Evolutionary conservation across 2,797 vertebrate genomes (phyloP).

Genomic region (Carcharodon carcharias): DNA sequence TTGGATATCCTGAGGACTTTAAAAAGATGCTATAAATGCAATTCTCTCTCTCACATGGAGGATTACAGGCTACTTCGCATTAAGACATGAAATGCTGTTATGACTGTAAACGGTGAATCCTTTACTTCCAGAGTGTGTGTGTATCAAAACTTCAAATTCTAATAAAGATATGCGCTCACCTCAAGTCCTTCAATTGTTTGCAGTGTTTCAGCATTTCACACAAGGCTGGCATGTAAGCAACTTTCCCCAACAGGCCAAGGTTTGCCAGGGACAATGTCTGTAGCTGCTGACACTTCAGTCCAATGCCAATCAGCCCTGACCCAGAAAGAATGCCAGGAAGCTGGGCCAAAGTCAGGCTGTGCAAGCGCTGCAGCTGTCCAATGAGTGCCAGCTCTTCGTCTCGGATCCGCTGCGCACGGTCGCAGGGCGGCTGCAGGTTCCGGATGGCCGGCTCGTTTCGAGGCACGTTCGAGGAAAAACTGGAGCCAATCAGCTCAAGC

Average conservation of each 20-base stretch:
- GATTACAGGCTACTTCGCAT: not conserved
- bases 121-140: not conserved
- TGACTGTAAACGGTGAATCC: not conserved
- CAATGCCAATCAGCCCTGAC: conserved; percentile 72
- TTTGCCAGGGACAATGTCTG: conserved; percentile 80
- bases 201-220: conserved; percentile 78
- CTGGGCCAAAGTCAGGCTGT: conserved; percentile 79
- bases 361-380: conserved; percentile 65
- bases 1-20: not conserved
- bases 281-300: conserved; percentile 69
- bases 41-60: not conserved
- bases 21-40: not conserved
- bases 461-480: conserved; percentile 85
- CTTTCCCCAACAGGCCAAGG: conserved; percentile 80
- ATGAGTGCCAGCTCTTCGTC: conserved; percentile 79
- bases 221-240: conserved; percentile 76
- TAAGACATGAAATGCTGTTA: not conserved
- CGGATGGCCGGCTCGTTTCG: conserved; percentile 84
- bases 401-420: conserved; percentile 69
- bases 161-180: conserved; percentile 55
- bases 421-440: conserved; percentile 78
- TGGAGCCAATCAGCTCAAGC: conserved; percentile 84
- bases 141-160: not conserved
- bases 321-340: conserved; percentile 80
- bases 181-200: conserved; percentile 68